A percentile compares a stretch with the other conserved stretches of the same genome.
Evolutionary conservation across 2,888 invertebrate genomes (phyloP).

Genomic region (Phorcus lineatus): DNA sequence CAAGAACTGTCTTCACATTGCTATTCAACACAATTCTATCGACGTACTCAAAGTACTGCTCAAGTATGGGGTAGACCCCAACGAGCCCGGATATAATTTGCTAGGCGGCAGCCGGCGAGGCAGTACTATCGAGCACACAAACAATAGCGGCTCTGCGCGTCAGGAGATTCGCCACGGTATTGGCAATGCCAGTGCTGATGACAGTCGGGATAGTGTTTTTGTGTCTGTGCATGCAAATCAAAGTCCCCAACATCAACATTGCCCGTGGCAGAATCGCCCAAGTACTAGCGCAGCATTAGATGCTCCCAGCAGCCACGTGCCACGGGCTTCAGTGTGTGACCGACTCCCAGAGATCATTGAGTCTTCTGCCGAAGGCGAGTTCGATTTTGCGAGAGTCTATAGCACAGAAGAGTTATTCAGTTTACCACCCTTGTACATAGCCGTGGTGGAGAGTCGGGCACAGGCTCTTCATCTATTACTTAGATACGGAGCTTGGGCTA

Average conservation of each 20-base stretch:
- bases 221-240: not conserved
- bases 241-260: conserved; percentile 3
- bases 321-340: not conserved
- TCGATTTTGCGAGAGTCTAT: conserved; percentile 62
- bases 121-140: not conserved
- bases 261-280: not conserved
- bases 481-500: conserved; percentile 78
- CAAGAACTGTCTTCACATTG: conserved; percentile 79
- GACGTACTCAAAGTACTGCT: conserved; percentile 79
- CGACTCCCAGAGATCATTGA: not conserved
- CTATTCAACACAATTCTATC: conserved; percentile 79
- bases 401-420: conserved; percentile 78
- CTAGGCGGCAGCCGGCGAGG: conserved; percentile 36
- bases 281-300: not conserved
- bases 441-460: conserved; percentile 78
- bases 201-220: not conserved
- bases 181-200: conserved; percentile 9
- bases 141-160: not conserved
- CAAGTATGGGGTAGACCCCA: conserved; percentile 79
- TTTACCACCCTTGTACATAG: conserved; percentile 80
- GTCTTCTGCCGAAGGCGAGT: not conserved
- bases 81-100: conserved; percentile 76
- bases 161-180: not conserved
- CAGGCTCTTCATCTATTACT: conserved; percentile 78
- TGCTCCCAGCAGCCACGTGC: not conserved